These are phyloP conservation scores for Hirundo rustica DNA, from an alignment of 2,797 vertebrate genomes.

Conservation along the genomic window DNA sequence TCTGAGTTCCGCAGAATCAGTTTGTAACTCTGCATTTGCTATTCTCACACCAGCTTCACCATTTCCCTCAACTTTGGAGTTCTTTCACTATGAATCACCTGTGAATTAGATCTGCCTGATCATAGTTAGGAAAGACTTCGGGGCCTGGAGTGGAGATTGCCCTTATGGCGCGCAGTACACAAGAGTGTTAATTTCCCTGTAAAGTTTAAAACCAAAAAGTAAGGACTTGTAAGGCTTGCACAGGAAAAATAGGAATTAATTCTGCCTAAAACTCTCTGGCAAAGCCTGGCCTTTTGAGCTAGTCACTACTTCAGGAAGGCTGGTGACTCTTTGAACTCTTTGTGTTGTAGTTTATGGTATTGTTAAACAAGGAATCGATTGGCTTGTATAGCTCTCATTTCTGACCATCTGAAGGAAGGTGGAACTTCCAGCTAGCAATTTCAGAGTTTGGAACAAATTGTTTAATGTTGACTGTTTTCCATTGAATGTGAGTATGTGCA, in stretches of 20 bases:
- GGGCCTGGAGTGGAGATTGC: not conserved
- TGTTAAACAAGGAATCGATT: not conserved
- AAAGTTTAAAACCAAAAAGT: not conserved
- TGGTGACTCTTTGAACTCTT: not conserved
- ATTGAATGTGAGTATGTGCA: not conserved
- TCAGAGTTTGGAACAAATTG: not conserved
- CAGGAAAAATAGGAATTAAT: not conserved
- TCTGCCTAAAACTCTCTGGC: not conserved
- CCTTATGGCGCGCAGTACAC: not conserved
- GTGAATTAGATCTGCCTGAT: not conserved
- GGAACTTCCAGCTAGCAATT: not conserved
- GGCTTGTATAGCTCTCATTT: not conserved
- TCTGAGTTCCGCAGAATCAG: not conserved
- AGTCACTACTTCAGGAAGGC: not conserved
- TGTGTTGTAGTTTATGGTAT: not conserved
- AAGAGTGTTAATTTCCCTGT: not conserved
- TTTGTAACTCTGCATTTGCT: not conserved
- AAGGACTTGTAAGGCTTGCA: not conserved
- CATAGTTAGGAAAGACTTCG: not conserved
- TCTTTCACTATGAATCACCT: not conserved
- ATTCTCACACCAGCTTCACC: not conserved
- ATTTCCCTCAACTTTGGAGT: not conserved
- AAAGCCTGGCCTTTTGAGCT: not conserved
- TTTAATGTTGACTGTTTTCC: fast-evolving
- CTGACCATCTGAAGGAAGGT: not conserved